Evolutionary conservation across 2,113 vertebrate genomes (phyloP), one percentile per base, ranked within the genome.

Genomic region (Rhinogobius similis): DNA sequence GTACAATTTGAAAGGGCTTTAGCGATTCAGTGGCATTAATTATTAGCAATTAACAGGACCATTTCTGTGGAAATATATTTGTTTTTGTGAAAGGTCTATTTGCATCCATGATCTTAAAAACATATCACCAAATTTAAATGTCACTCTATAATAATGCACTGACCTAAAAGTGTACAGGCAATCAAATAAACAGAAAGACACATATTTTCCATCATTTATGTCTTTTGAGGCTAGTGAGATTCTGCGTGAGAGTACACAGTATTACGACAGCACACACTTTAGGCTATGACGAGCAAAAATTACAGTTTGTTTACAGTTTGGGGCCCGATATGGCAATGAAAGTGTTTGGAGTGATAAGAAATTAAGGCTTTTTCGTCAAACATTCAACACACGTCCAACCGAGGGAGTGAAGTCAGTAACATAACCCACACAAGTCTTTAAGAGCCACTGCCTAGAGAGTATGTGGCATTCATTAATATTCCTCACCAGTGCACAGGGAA

Each of bases 401-500:
- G 62, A 26, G 44, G 48, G 63, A 58, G 68, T 75, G 52, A 70
- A 81, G 69, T 75, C 79, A 61, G 64, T 76, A 75, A 86, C 73
- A 83, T 76, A 46, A 56, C 86, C 79, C 79, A 62, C 32, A 29
- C 67, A 77, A 87, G 80, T 78, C 79, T 85, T 84, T 82, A 75
- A 76, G 79, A 80, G 63, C 38, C 26, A 59, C 50, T 0, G 61
- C 66, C 32, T 48, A 53, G 82, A 81, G 82, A 81, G 82, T 81
- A 86, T 87, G 86, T 65, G 50, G 80, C 72, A 76, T 67, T 71
- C 70, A 81, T 89, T 92, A 89, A 87, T 88, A 91, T 91, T 88
- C 90, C 41, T 70, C 86, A 83, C 85, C 69, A 82, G 73, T 46
- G 55, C 61, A 68, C 71, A 79, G 84, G 67, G 52, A 71, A 83